Base-by-base conservation (phyloP, 2,113 vertebrate species). In the Takifugu bimaculatus region DNA sequence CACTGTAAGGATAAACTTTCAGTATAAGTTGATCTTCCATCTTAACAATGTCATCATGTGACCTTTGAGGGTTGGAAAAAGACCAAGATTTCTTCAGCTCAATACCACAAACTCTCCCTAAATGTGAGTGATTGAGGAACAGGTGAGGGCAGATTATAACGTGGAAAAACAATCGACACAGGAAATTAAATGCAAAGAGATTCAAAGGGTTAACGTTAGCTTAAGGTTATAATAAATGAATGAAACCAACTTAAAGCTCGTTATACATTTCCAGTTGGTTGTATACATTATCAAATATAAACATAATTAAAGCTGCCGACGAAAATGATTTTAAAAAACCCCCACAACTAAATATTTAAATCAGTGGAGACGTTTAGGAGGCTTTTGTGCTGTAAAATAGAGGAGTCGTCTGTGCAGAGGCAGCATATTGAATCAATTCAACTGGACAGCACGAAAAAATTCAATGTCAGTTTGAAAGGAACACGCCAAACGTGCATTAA, bases 81-180 rank as follows among this genome's bases (percentile, higher is more conserved):
- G 26, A 57, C 52, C 54, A 47, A 71, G 65, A 80, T 81, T 78
- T 81, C 81, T 76, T 80, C 60, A 74, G 60, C 67, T 81, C 57
- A 53, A 75, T 79, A 35, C 81, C 66, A 74, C 27, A 39, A 1
- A 58, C 25, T 53, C 3, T 60, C 45, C 51, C 59, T 58, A 77
- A 88, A 85, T 81, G 81, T 79, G 68, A 43, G 58, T 44, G 5
- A 15, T n/a, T 6, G 45, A 3, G 4, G 45, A 48, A n/a, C 45
- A 48, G 15, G 9, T 39, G 35, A 39, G 11, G 20, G 35, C 67
- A 49, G 79, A 86, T 69, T 51, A 50, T 53, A 58, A 70, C 49
- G 62, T 77, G 54, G 54, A 80, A 77, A 80, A 77, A 80, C 77
- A 67, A 64, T 57, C 26, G 14, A 53, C 25, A 32, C 42, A 55